Evolutionary conservation across 2,888 invertebrate genomes (phyloP), one percentile per base, ranked within the genome.

Genomic region (Tenthredo distinguenda): DNA sequence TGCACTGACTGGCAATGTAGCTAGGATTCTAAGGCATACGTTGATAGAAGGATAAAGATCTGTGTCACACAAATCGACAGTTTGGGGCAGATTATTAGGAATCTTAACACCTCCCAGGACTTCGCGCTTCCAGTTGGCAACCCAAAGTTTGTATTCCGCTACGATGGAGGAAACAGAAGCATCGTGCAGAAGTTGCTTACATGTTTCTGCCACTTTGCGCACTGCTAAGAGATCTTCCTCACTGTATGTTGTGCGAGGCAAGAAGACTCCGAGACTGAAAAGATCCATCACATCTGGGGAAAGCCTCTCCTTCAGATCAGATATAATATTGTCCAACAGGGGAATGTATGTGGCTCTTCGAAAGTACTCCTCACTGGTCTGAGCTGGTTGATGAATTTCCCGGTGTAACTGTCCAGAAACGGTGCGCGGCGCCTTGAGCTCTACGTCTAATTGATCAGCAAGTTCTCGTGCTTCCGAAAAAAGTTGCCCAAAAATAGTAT

Each of bases 291-390:
- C 86, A 47, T 89, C 89, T 81, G 88, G 87, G 84, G 89, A 88
- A 12, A 87, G 87, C 31, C 87, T 82, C 40, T 87, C 86, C 62
- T 87, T 85, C 4, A 89, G 84, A 76, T 90, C 88, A 82, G 72
- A 86, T 65, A 88, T 87, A 84, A 91, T 87, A 65, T 87, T 87
- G 87, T 89, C 89, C 86, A 91, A 86, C 88, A 91, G 89, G 87
- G 91, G 89, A 84, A 90, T 89, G 87, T 89, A 89, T 85, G 88
- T 86, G 58, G 88, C 85, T 86, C 87, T 87, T 72, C 87, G 87
- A 84, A 89, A 90, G 77, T 89, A 89, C 79, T 88, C 88, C 83
- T 89, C 87, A 77, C 84, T 26, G 18, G 86, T 82, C 65, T 87
- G 86, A 85, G 86, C 87, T 85, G 88, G 86, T 84, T 88, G 87